Conservation (phyloP, 2,888 invertebrate species). For the Philereme vetulata region DNA sequence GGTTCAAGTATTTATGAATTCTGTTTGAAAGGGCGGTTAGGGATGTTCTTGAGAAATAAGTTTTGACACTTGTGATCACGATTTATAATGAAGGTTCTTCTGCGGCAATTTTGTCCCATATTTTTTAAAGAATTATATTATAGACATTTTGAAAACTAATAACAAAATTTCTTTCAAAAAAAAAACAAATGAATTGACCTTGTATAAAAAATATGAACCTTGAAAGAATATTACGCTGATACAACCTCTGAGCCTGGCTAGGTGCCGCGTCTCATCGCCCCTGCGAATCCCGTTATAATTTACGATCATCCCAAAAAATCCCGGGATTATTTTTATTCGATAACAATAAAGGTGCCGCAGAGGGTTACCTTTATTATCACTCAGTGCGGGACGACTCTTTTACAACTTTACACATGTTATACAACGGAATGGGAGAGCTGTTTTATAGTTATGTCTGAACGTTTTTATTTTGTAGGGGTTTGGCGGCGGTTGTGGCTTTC, state of each 20-base stretch:
- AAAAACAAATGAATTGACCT: neutral
- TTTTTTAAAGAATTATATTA: too few species aligned
- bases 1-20: conserved; percentile 50
- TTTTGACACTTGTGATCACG: conserved; percentile 24
- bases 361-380: conserved; percentile 83
- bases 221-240: conserved; percentile 17
- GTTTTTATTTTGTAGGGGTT: conserved; percentile 38
- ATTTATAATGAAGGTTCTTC: too few species aligned
- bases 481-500: conserved; percentile 6
- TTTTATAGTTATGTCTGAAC: conserved; percentile 48
- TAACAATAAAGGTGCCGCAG: conserved; percentile 81
- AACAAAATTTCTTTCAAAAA: too few species aligned
- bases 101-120: too few species aligned
- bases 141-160: too few species aligned
- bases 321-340: conserved; percentile 83
- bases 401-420: conserved; percentile 76
- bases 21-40: conserved; percentile 22
- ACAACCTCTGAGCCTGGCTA: conserved; percentile 22
- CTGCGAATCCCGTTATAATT: conserved; percentile 77
- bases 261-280: conserved; percentile 54
- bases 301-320: conserved; percentile 82
- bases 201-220: neutral
- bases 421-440: conserved; percentile 50
- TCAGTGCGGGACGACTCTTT: conserved; percentile 73
- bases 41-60: conserved; percentile 21